These are phyloP conservation scores for Alauda arvensis DNA, from an alignment of 2,797 vertebrate genomes.

Conservation along the genomic window DNA sequence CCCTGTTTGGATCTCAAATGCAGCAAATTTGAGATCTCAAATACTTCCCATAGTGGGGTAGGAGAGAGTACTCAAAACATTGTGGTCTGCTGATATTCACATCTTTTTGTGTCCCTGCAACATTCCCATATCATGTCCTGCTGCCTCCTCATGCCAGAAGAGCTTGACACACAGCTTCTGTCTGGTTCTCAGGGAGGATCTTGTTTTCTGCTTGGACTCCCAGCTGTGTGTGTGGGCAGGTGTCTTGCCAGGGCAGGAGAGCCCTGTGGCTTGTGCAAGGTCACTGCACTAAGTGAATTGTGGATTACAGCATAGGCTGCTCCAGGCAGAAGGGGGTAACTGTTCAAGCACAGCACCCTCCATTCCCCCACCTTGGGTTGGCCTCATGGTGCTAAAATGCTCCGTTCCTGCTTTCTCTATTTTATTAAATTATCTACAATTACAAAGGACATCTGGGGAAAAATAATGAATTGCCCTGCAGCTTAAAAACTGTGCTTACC, in stretches of 20 bases:
- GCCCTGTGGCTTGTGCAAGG: constrained; percentile 16
- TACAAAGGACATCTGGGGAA: constrained; percentile 51
- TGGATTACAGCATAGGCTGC: constrained; percentile 9
- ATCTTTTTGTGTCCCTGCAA: not conserved
- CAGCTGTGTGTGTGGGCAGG: constrained; percentile 9
- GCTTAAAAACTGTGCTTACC: constrained; percentile 39
- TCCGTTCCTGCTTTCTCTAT: not conserved
- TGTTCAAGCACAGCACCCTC: constrained; percentile 1
- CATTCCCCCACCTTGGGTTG: not conserved
- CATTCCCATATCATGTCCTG: not conserved
- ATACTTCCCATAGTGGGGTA: not conserved
- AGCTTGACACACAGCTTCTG: not conserved
- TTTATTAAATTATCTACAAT: constrained; percentile 64
- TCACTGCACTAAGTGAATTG: constrained; percentile 41
- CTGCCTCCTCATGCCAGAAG: not conserved
- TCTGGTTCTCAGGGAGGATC: not conserved
- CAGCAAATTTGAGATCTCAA: no score
- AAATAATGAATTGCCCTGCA: constrained; percentile 51
- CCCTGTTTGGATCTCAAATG: not conserved
- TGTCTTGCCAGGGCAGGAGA: constrained; percentile 6
- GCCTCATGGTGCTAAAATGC: constrained; percentile 1
- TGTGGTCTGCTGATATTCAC: not conserved
- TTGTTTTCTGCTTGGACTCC: not conserved
- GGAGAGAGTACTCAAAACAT: not conserved
- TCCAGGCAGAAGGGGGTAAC: constrained; percentile 16